Evolutionary conservation across 1,140 invertebrate species (phyloP), one percentile per base, ranked within the genome.

Genomic region (Zelostemma sp.): DNA sequence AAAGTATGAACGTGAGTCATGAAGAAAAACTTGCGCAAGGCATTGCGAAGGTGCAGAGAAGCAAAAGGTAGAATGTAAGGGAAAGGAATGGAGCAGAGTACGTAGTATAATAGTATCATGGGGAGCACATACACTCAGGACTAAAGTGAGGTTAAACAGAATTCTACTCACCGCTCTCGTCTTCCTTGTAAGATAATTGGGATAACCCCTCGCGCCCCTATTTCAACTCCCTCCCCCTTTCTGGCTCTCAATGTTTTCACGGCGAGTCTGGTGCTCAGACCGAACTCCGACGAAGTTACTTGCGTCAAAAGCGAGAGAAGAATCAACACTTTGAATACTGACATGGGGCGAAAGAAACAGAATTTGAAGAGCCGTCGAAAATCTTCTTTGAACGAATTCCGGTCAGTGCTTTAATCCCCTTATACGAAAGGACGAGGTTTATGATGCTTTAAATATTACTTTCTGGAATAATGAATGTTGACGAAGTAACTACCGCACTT

Each of bases 171-270:
- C 58, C 65, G 57, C 57, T 73, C 67, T 68, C 63, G 35, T 46
- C 46, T 60, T 59, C 57, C 45, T 55, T 69, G 45, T 76, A 71
- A 75, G 69, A 80, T 79, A 80, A 81, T 81, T 79, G 76, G 73
- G 53, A 76, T 79, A 40, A 58, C 21, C 9, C 55, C 11, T 14
- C 46, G 17, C 9, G 17, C 0, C 28, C 41, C 19, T 35, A 6
- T 8, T n/a, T 53, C 11, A 8, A 46, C 51, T 28, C 2, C 16
- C 41, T 43, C 46, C 15, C 1, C 6, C 41, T 57, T 33, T 25
- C 48, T 40, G 9, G 11, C 33, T 25, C 18, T 49, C 5, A 8
- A 9, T 40, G 16, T 40, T 41, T 16, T 54, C 21, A 6, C 18
- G 2, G 16, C 15, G 43, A 21, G 17, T 8, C 40, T 54, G 14